These are phyloP conservation scores for Serrognathus titanus DNA, from an alignment of 2,888 invertebrate genomes.

Conservation along the genomic window DNA sequence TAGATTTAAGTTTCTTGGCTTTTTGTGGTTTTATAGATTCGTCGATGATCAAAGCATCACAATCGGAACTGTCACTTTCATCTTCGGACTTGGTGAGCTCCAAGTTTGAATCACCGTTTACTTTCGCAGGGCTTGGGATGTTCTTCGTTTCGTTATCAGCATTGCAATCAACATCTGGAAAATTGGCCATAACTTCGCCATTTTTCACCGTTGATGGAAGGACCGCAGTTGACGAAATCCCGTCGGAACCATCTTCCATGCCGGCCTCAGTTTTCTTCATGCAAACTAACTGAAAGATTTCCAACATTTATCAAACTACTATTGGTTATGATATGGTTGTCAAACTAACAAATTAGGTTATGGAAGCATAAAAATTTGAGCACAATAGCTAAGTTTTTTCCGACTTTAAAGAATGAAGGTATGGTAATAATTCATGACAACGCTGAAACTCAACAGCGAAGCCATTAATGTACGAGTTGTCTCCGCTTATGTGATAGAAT, in stretches of 20 bases:
- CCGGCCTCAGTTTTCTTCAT: conserved; percentile 28
- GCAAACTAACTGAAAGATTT: no score
- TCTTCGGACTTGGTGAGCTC: conserved; percentile 22
- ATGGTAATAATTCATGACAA: no score
- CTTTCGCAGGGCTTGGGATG: conserved; percentile 27
- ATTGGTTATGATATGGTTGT: conserved; percentile 17
- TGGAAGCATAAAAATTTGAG: conserved; percentile 9
- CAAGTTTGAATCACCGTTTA: conserved; percentile 39
- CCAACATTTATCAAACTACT: conserved; percentile 1
- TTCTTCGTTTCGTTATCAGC: conserved; percentile 11
- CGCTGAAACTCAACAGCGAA: not conserved
- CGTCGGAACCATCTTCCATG: conserved; percentile 48
- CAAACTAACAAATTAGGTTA: conserved; percentile 14
- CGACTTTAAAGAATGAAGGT: no score
- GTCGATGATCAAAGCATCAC: conserved; percentile 47
- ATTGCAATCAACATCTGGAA: conserved; percentile 31
- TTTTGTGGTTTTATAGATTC: conserved; percentile 31
- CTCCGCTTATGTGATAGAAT: not conserved
- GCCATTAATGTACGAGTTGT: not conserved
- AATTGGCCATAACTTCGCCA: conserved; percentile 45
- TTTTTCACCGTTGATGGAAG: conserved; percentile 34
- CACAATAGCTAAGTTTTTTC: not conserved
- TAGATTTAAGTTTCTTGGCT: conserved; percentile 24
- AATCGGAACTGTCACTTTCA: conserved; percentile 44
- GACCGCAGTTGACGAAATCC: conserved; percentile 30